Percentiles rank a stretch among this genome's conserved stretches.
Evolutionary conservation across 2,888 invertebrate genomes (phyloP).

Genomic region (Cabera pusaria): DNA sequence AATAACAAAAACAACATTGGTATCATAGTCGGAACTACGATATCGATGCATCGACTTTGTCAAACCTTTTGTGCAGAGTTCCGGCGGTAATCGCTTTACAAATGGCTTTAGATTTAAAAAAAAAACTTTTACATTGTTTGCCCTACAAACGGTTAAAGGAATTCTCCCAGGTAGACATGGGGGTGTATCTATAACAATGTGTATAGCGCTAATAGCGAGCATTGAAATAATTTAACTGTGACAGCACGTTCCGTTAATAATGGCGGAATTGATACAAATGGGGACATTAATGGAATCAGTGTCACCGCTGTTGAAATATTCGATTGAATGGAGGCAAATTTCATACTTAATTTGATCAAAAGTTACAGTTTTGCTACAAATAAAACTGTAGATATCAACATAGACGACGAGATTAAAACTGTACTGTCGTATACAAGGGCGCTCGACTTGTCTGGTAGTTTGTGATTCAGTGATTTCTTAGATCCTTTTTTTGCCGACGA

Average conservation of each 20-base stretch:
- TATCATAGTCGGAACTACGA: slow-evolving; percentile 75
- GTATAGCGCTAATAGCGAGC: slow-evolving; percentile 46
- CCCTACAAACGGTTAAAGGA: slow-evolving; percentile 56
- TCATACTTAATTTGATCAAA: slow-evolving; percentile 29
- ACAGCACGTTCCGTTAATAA: slow-evolving; percentile 55
- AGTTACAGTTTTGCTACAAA: slow-evolving; percentile 20
- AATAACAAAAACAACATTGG: slow-evolving; percentile 71
- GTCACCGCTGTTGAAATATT: slow-evolving; percentile 41
- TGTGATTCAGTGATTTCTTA: slow-evolving; percentile 60
- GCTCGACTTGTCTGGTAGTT: slow-evolving; percentile 44
- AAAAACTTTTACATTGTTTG: slow-evolving; percentile 58
- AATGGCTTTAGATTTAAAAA: slow-evolving; percentile 57
- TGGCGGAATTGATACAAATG: slow-evolving; percentile 55
- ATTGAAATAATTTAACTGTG: slow-evolving; percentile 56
- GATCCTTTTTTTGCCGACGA: slow-evolving; percentile 61
- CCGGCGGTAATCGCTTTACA: slow-evolving; percentile 73
- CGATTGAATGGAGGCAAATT: slow-evolving; percentile 31
- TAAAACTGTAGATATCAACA: slow-evolving; percentile 12
- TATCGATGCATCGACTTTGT: slow-evolving; percentile 72
- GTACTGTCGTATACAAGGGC: slow-evolving; percentile 42
- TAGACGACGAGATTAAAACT: slow-evolving; percentile 41
- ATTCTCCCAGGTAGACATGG: slow-evolving; percentile 69
- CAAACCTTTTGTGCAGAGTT: slow-evolving; percentile 71
- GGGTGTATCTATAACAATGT: slow-evolving; percentile 60
- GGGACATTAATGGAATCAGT: slow-evolving; percentile 49